phyloP scores from a whole-genome alignment of 2,888 invertebrate genomes.

The Drosophila fungiperda region DNA sequence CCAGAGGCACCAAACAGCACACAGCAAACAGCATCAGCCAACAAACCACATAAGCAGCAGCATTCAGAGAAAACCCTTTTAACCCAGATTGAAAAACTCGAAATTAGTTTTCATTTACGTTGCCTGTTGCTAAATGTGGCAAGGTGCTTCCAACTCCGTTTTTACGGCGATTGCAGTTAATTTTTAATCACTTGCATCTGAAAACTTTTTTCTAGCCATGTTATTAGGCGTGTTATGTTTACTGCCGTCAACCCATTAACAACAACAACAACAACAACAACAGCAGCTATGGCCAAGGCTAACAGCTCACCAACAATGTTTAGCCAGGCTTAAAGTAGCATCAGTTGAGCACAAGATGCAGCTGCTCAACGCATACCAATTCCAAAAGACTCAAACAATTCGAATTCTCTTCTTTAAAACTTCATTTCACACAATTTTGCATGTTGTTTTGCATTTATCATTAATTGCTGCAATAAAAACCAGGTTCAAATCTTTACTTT shows the following conservation, averaged over 20 bases:
- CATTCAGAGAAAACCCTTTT: conserved; percentile 55
- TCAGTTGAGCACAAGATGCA: conserved; percentile 24
- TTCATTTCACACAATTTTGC: not conserved
- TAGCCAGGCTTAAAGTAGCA: conserved; percentile 54
- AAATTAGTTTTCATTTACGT: conserved; percentile 81
- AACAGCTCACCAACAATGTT: conserved; percentile 27
- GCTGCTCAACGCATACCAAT: conserved; percentile 3
- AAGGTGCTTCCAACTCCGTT: conserved; percentile 31
- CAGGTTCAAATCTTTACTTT: not conserved
- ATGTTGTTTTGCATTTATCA: not conserved
- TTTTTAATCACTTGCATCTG: conserved; percentile 73
- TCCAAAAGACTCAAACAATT: conserved; percentile 17
- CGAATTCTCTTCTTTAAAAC: not conserved
- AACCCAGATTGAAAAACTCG: conserved; percentile 80
- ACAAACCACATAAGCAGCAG: conserved; percentile 18
- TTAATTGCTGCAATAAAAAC: not conserved
- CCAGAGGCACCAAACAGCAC: conserved; percentile 48
- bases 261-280: conserved; percentile 22
- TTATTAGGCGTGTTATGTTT: conserved; percentile 72
- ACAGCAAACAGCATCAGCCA: conserved; percentile 20
- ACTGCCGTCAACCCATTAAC: conserved; percentile 40
- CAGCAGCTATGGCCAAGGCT: conserved; percentile 44
- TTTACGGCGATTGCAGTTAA: conserved; percentile 68
- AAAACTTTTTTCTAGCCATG: conserved; percentile 72
- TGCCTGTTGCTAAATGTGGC: conserved; percentile 32